A percentile compares a stretch with the other conserved stretches of the same genome.
Evolutionary conservation across 1,140 invertebrate species (phyloP).

Genomic region (Hyphantria cunea): DNA sequence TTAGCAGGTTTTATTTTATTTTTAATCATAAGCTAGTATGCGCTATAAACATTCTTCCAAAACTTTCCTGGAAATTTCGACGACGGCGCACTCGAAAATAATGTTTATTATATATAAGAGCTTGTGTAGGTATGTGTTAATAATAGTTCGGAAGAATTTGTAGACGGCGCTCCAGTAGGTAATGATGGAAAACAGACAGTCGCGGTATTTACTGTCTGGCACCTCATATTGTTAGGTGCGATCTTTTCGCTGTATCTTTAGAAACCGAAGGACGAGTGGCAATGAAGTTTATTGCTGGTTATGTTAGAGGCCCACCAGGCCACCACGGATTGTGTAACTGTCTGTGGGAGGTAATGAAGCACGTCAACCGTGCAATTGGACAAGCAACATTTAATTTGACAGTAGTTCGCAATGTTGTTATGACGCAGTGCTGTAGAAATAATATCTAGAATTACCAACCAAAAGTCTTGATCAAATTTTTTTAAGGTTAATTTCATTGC

Average conservation of each 20-base stretch:
- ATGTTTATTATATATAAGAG: constrained; percentile 5
- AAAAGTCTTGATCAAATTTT: no score
- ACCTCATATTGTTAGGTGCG: constrained; percentile 48
- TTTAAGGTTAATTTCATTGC: no score
- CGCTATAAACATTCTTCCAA: constrained; percentile 4
- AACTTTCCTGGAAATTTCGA: neutral
- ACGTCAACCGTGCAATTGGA: constrained; percentile 1
- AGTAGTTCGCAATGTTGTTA: no score
- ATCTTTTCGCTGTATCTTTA: constrained; percentile 30
- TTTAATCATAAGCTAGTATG: no score
- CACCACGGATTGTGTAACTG: constrained; percentile 2
- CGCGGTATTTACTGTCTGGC: constrained; percentile 54
- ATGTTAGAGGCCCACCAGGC: constrained; percentile 16
- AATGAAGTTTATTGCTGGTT: constrained; percentile 19
- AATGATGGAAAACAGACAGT: constrained; percentile 55
- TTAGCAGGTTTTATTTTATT: no score
- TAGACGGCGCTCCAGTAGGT: constrained; percentile 42
- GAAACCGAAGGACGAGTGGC: constrained; percentile 20
- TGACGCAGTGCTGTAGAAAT: neutral
- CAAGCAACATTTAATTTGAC: constrained; percentile 14
- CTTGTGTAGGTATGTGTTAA: constrained; percentile 31
- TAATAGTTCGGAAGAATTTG: constrained; percentile 65
- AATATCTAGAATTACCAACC: no score
- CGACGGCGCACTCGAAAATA: constrained; percentile 13
- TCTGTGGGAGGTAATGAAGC: constrained; percentile 10